Conservation (phyloP, 2,113 vertebrate genomes). For the Apus apus region DNA sequence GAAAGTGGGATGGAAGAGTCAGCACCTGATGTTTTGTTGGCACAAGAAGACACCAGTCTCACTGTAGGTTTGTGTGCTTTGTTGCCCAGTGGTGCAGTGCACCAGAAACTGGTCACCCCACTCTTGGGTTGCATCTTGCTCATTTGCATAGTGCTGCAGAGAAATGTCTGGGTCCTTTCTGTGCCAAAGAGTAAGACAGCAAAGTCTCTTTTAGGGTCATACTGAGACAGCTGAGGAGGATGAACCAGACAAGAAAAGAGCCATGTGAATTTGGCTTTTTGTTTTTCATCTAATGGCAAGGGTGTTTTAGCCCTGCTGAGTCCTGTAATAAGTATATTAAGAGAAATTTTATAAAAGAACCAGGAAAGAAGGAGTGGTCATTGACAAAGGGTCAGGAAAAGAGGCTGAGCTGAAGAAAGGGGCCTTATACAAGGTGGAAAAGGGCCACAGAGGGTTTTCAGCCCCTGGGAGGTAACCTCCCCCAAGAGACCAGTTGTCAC, state of each 20-base stretch:
- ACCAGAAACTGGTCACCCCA: neutral
- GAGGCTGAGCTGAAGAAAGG: neutral
- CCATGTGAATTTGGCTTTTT: neutral
- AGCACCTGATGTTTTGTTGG: neutral
- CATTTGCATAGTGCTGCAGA: neutral
- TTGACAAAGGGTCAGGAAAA: neutral
- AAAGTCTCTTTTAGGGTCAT: neutral
- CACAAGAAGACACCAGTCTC: neutral
- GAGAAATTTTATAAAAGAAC: neutral
- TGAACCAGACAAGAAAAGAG: neutral
- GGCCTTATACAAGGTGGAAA: neutral
- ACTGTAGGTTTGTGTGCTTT: neutral
- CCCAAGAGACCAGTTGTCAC: accelerated
- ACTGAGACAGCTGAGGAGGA: neutral
- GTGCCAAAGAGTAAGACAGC: neutral
- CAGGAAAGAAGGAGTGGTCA: neutral
- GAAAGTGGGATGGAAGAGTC: neutral
- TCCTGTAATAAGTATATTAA: neutral
- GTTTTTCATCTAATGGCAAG: neutral
- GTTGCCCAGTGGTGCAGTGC: neutral
- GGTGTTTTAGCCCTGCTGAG: neutral
- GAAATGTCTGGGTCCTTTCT: neutral
- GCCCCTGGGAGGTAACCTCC: neutral
- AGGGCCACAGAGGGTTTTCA: neutral
- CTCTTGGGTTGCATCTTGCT: neutral